Conservation (phyloP, 2,113 vertebrate species). For the Poeciliopsis prolifica region DNA sequence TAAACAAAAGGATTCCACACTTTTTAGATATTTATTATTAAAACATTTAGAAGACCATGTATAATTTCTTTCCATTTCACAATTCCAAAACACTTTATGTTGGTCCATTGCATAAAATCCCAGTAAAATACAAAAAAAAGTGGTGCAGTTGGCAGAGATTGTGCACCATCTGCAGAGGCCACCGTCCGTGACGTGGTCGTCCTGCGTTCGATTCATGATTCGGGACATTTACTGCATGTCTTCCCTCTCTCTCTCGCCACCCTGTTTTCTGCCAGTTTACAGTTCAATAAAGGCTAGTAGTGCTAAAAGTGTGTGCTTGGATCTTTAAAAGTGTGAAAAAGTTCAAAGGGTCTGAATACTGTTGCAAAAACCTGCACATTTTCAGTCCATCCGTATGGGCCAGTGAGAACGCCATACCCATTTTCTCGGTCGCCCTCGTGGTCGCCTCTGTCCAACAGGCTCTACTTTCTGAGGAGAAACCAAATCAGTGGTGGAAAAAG, state of each 20-base stretch:
- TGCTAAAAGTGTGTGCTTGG: background rate
- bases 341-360: background rate
- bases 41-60: background rate
- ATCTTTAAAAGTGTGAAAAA: background rate
- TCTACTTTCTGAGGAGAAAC: constrained; percentile 87
- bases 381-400: constrained; percentile 26
- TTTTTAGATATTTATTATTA: background rate
- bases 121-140: background rate
- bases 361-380: constrained; percentile 10
- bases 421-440: constrained; percentile 97
- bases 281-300: too few relatives aligned
- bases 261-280: too few relatives aligned
- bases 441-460: constrained; percentile 91
- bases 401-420: constrained; percentile 86
- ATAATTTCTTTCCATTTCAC: background rate
- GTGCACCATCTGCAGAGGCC: too few relatives aligned
- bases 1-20: background rate
- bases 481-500: background rate
- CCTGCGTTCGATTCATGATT: too few relatives aligned
- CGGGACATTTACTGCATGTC: too few relatives aligned
- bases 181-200: too few relatives aligned
- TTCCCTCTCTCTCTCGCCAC: too few relatives aligned
- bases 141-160: too few relatives aligned
- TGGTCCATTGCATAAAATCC: background rate
- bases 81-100: background rate